Evolutionary conservation across 1,140 invertebrate species (phyloP), one percentile per base, ranked within the genome.

Genomic region (Bombus polaris): DNA sequence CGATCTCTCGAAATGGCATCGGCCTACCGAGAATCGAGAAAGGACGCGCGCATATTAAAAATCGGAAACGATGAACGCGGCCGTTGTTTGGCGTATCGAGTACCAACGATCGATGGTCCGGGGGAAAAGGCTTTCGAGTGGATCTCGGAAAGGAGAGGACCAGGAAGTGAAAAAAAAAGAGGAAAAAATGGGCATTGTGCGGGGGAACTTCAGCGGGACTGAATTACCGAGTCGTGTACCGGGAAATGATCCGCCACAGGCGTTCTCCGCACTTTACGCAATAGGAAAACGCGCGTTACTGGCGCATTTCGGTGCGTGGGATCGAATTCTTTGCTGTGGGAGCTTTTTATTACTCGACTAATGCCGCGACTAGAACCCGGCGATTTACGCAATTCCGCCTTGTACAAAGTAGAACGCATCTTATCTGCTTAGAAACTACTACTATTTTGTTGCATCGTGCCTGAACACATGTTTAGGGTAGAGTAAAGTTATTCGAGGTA

Each of bases 241-340:
- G 44, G 76, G 78, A 62, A 66, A 83, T 80, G 37, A 81, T 62
- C 80, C 66, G 66, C 75, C 74, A 62, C 66, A 42, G 87, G 68
- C 80, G 70, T 76, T 89, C 79, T 88, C 53, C 47, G 78, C 72
- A 66, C 53, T 75, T 88, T 89, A 72, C 85, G 77, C 70, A 89
- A 90, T 47, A 79, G 77, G 88, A 85, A 89, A 90, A 87, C 82
- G 44, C 74, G 73, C 78, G 42, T 79, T 88, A 87, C 85, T 70
- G 87, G 81, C 83, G 82, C 39, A 71, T 78, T 76, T 89, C 57
- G 35, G 70, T 35, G 84, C 78, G 82, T 83, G 82, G 65, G 82
- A 83, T 83, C 74, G 82, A 78, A 78, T 78, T 78, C 82, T 83
- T 57, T 70, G 47, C 44, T 37, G 25, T 22, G 35, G 44, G 10